A percentile compares a stretch with the other conserved stretches of the same genome.
phyloP scores from a whole-genome alignment of 2,888 invertebrate genomes.

The Andrena marginata region DNA sequence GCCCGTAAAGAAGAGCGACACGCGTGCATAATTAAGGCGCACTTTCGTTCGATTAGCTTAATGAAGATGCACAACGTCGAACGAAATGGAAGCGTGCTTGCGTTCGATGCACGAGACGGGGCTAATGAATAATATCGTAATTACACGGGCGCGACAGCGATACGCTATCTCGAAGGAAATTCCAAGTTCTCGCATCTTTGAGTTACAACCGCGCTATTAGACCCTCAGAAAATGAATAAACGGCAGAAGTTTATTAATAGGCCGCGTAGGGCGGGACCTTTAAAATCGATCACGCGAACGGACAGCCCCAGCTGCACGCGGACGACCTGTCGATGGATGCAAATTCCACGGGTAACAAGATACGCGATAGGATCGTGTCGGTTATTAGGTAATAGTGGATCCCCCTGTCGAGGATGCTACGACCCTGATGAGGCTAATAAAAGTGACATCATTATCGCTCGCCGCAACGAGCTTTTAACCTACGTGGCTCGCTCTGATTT shows the following conservation, averaged over 20 bases:
- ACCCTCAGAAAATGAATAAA: background rate
- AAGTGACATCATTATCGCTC: conserved; percentile 81
- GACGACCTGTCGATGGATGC: conserved; percentile 62
- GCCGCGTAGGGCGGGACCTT: conserved; percentile 18
- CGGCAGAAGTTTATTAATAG: conserved; percentile 36
- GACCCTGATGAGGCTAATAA: conserved; percentile 82
- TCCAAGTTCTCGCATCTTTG: too few relatives aligned
- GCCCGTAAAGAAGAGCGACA: conserved; percentile 17
- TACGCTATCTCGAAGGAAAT: background rate
- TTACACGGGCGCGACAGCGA: conserved; percentile 6
- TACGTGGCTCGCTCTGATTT: conserved; percentile 71
- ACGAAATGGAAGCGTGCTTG: conserved; percentile 24
- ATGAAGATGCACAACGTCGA: conserved; percentile 24
- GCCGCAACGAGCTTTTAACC: conserved; percentile 73
- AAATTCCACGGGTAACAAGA: conserved; percentile 59
- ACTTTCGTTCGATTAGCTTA: conserved; percentile 37
- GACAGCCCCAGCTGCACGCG: conserved; percentile 7
- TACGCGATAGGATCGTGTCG: conserved; percentile 65
- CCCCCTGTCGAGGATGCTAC: conserved; percentile 73
- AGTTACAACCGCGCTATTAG: too few relatives aligned
- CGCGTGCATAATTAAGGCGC: conserved; percentile 41
- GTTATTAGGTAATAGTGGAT: conserved; percentile 70
- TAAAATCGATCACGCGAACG: conserved; percentile 16
- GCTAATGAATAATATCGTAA: conserved; percentile 29
- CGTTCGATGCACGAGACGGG: background rate